These are phyloP conservation scores for Tupiocoris notatus DNA, from an alignment of 2,888 invertebrate genomes.

Conservation along the genomic window DNA sequence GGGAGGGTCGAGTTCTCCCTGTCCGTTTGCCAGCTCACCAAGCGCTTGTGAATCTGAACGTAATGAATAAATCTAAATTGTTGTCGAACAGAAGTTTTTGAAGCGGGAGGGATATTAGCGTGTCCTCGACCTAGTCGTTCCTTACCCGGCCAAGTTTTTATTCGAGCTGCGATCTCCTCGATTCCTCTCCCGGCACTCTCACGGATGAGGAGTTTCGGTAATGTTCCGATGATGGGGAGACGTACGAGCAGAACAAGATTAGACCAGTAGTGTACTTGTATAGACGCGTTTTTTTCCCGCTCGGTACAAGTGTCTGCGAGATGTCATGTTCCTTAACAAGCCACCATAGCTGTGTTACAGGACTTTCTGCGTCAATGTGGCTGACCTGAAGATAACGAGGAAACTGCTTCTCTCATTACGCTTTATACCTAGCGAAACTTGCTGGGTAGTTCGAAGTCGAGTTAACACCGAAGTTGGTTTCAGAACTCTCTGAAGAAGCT, in stretches of 20 bases:
- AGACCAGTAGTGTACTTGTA: not conserved
- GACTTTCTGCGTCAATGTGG: too few relatives aligned
- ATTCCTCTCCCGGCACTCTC: not conserved
- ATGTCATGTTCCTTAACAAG: too few relatives aligned
- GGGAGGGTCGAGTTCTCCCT: not conserved
- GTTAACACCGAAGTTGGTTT: too few relatives aligned
- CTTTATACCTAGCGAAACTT: too few relatives aligned
- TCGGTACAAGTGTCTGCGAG: too few relatives aligned
- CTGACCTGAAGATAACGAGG: too few relatives aligned
- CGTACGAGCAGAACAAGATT: not conserved
- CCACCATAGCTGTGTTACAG: too few relatives aligned
- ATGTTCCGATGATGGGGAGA: not conserved
- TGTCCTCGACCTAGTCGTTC: not conserved
- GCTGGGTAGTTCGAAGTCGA: too few relatives aligned
- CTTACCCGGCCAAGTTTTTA: not conserved
- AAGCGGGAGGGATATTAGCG: not conserved
- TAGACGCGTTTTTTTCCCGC: not conserved
- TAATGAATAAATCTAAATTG: not conserved
- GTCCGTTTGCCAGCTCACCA: not conserved
- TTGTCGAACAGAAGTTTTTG: not conserved
- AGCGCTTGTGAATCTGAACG: not conserved
- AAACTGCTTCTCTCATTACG: too few relatives aligned
- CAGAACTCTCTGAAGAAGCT: too few relatives aligned
- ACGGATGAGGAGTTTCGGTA: not conserved
- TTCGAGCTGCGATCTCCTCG: not conserved